A percentile compares a stretch with the other conserved stretches of the same genome.
Evolutionary conservation across 1,140 invertebrate species (phyloP).

Genomic region (Drosophila pruinosa): DNA sequence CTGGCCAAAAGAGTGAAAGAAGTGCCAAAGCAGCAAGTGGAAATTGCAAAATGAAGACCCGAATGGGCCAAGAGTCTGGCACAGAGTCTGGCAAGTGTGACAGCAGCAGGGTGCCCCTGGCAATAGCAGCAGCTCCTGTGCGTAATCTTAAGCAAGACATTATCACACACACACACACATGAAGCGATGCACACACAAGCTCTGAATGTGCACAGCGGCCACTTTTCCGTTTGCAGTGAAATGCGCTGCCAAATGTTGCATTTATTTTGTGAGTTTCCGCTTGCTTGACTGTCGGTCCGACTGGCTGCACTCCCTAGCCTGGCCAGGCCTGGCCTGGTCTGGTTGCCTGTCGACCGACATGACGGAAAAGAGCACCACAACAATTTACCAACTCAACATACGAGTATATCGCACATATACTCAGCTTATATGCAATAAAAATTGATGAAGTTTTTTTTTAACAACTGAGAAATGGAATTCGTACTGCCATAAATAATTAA

Average conservation of each 20-base stretch:
- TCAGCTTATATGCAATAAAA: background rate
- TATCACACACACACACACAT: conserved; percentile 31
- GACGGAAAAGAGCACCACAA: conserved; percentile 36
- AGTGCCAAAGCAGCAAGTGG: conserved; percentile 60
- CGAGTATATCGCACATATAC: no score
- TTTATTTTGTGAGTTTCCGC: conserved; percentile 76
- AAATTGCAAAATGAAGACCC: conserved; percentile 61
- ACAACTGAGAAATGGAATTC: background rate
- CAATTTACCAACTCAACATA: conserved; percentile 33
- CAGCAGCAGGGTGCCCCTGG: conserved; percentile 54
- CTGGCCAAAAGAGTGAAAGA: conserved; percentile 18
- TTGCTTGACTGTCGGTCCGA: conserved; percentile 20
- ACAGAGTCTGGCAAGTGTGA: conserved; percentile 40
- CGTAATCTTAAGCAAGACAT: conserved; percentile 31
- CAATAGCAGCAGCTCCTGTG: conserved; percentile 12
- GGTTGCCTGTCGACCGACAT: background rate
- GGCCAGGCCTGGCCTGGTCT: background rate
- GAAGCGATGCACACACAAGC: background rate
- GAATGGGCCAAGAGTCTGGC: conserved; percentile 28
- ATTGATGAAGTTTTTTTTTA: background rate
- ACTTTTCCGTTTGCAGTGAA: conserved; percentile 70
- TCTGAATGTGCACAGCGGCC: conserved; percentile 37
- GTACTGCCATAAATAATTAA: conserved; percentile 4
- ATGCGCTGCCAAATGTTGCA: conserved; percentile 77
- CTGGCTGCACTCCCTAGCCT: conserved; percentile 2